phyloP scores from a whole-genome alignment of 2,113 vertebrate genomes.

The Felis chaus region DNA sequence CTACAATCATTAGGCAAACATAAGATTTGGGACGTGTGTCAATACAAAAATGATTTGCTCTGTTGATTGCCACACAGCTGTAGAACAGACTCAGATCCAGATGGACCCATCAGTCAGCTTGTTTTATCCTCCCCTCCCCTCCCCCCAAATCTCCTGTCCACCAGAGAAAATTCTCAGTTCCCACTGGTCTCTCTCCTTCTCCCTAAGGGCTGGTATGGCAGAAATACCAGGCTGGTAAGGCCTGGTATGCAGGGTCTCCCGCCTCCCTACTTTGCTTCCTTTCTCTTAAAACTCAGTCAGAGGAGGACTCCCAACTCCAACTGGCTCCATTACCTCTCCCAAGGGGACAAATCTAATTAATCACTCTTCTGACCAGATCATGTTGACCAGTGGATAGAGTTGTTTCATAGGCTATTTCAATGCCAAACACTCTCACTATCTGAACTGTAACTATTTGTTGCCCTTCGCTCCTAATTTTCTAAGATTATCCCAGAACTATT shows the following conservation, averaged over 20 bases:
- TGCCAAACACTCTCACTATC: background rate
- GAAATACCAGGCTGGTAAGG: background rate
- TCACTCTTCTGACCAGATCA: background rate
- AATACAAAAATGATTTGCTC: constrained; percentile 38
- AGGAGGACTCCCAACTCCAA: background rate
- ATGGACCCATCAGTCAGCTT: background rate
- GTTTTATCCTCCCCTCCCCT: background rate
- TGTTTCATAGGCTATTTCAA: background rate
- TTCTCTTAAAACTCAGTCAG: background rate
- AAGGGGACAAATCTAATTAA: background rate
- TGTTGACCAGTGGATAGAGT: background rate
- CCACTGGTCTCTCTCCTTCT: background rate
- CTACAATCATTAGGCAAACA: background rate
- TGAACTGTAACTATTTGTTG: background rate
- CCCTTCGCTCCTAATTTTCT: background rate
- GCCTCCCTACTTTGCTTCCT: background rate
- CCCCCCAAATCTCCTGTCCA: background rate
- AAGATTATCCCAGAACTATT: background rate
- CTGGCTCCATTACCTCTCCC: background rate
- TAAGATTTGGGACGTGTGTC: background rate
- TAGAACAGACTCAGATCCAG: background rate
- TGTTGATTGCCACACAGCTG: background rate
- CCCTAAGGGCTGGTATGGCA: background rate
- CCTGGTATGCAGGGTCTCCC: too few relatives aligned
- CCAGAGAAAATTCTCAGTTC: background rate